A percentile compares a stretch with the other conserved stretches of the same genome.
Evolutionary conservation across 1,140 invertebrate species (phyloP).

Genomic region (Drosophila ananassae): DNA sequence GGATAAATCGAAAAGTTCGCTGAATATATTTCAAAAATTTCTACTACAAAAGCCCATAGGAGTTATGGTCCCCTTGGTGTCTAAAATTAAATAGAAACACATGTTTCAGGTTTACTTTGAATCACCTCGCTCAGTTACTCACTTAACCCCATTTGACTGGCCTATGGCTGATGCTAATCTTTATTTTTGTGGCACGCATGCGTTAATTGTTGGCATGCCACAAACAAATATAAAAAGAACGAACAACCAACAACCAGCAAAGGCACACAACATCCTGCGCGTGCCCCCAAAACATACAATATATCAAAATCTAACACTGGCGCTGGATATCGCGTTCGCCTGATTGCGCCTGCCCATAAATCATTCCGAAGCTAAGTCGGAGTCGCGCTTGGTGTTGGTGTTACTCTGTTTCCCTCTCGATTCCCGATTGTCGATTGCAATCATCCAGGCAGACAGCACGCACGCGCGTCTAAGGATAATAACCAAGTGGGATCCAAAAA

Average conservation of each 20-base stretch:
- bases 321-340: constrained; percentile 73
- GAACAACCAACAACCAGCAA: constrained; percentile 16
- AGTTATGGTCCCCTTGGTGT: neutral
- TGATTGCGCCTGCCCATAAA: constrained; percentile 76
- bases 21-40: neutral
- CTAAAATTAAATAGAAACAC: neutral
- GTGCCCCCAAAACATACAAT: constrained; percentile 79
- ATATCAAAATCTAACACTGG: constrained; percentile 76
- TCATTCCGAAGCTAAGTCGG: constrained; percentile 63
- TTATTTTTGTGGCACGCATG: constrained; percentile 66
- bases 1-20: neutral
- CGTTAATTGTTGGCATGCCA: constrained; percentile 74
- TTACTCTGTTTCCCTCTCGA: constrained; percentile 23
- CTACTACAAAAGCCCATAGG: neutral
- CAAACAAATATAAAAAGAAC: constrained; percentile 33
- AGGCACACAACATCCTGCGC: constrained; percentile 67
- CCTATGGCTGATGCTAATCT: constrained; percentile 58
- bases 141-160: constrained; percentile 51
- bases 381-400: constrained; percentile 19
- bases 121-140: constrained; percentile 8
- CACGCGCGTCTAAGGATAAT: constrained; percentile 68
- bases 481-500: constrained; percentile 3
- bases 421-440: constrained; percentile 66
- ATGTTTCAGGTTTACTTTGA: neutral
- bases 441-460: constrained; percentile 74